Evolutionary conservation across 2,113 vertebrate species (phyloP).

Genomic region (Osmerus eperlanus): DNA sequence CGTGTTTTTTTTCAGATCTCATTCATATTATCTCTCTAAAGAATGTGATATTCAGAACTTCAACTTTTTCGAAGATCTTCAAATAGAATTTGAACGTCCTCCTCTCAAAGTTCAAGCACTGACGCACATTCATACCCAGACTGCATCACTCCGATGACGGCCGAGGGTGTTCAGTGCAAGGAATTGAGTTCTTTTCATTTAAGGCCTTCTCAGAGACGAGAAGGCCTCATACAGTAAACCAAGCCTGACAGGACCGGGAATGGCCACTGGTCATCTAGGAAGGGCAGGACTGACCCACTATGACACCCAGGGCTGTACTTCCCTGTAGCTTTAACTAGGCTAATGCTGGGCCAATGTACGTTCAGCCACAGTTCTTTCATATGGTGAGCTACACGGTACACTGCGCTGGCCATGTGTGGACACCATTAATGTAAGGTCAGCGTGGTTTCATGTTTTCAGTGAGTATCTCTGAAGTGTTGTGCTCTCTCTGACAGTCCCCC

Average conservation of each 20-base stretch:
- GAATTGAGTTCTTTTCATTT: constrained; percentile 31
- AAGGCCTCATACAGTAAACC: constrained; percentile 4
- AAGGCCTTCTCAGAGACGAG: constrained; percentile 11
- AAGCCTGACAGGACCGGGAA: background rate
- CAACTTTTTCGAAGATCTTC: constrained; percentile 8
- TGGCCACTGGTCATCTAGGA: background rate
- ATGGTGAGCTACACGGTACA: too few relatives aligned
- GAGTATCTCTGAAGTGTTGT: too few relatives aligned
- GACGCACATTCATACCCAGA: constrained; percentile 1
- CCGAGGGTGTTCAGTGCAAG: constrained; percentile 15
- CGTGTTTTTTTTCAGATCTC: constrained; percentile 21
- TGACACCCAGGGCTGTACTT: background rate
- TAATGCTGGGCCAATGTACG: too few relatives aligned
- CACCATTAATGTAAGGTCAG: too few relatives aligned
- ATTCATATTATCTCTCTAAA: background rate
- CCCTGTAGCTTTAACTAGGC: background rate
- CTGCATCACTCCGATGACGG: constrained; percentile 40
- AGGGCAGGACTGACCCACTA: background rate
- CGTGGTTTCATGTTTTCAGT: too few relatives aligned
- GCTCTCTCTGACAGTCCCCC: too few relatives aligned
- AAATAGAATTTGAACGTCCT: background rate
- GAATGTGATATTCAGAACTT: constrained; percentile 7
- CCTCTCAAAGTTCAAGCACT: constrained; percentile 1
- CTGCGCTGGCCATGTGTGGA: too few relatives aligned
- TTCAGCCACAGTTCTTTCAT: too few relatives aligned